phyloP scores from a whole-genome alignment of 2,113 vertebrate genomes.

The Ophiodon elongatus region DNA sequence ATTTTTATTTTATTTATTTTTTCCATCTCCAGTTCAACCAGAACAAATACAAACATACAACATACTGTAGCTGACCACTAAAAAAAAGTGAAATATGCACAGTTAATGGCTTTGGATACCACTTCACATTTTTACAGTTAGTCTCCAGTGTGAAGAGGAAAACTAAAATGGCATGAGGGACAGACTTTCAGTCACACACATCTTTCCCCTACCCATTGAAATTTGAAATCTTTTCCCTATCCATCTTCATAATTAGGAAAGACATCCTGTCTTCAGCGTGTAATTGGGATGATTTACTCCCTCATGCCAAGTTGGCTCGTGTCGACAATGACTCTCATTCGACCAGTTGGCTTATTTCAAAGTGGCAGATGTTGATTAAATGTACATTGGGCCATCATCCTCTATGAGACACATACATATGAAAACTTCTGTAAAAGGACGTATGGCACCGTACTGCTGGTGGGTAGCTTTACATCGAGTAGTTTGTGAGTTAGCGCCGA shows the following conservation, averaged over 20 bases:
- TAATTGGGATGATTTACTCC: conserved; percentile 77
- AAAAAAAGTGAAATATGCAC: not conserved
- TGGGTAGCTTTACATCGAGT: not conserved
- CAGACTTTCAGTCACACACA: conserved; percentile 48
- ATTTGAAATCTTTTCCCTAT: conserved; percentile 71
- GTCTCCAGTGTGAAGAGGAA: not conserved
- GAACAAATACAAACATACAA: not conserved
- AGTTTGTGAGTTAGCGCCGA: conserved; percentile 3
- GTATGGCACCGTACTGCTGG: conserved; percentile 18
- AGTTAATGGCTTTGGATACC: not conserved
- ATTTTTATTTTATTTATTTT: not conserved
- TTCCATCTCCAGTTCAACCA: not conserved
- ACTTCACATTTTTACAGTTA: not conserved
- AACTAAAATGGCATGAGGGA: conserved; percentile 28
- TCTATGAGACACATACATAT: conserved; percentile 43
- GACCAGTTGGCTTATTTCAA: conserved; percentile 71
- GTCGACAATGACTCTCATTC: conserved; percentile 64
- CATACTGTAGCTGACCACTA: not conserved
- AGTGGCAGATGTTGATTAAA: conserved; percentile 76
- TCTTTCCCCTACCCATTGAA: conserved; percentile 54
- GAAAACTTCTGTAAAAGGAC: conserved; percentile 20
- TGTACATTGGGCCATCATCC: conserved; percentile 60
- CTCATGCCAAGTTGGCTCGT: conserved; percentile 74
- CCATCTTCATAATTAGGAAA: conserved; percentile 76
- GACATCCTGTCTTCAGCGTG: conserved; percentile 75